A percentile compares a stretch with the other conserved stretches of the same genome.
phyloP scores from a whole-genome alignment of 1,140 invertebrate species.

The Sycophila sp. region DNA sequence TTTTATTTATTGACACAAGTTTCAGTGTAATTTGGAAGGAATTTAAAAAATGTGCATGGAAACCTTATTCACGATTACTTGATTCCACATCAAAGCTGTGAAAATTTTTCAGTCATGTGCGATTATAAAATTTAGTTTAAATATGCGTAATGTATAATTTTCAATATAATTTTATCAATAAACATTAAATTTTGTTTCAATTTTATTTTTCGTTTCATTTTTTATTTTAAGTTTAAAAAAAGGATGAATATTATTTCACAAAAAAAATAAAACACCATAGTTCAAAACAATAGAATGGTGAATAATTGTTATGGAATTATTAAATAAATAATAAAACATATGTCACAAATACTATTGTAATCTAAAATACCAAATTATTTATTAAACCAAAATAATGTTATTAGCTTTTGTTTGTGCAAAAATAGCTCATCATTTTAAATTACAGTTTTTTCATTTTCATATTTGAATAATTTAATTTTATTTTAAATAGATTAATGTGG shows the following conservation, averaged over 20 bases:
- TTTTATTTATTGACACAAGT: conserved; percentile 4
- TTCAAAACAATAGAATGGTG: background rate
- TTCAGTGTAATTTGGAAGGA: background rate
- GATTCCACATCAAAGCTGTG: conserved; percentile 44
- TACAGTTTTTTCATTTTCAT: conserved; percentile 34
- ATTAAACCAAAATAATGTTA: too few species aligned
- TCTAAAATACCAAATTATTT: too few species aligned
- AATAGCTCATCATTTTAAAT: conserved; percentile 45
- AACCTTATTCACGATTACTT: conserved; percentile 28
- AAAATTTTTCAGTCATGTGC: conserved; percentile 39
- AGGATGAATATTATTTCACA: conserved; percentile 53
- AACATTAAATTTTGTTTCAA: conserved; percentile 42
- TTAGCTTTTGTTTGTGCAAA: too few species aligned
- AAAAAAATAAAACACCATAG: background rate
- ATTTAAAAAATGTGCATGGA: conserved; percentile 4
- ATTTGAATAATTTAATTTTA: conserved; percentile 19
- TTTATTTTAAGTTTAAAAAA: conserved; percentile 59
- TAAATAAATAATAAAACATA: too few species aligned
- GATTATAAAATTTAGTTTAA: conserved; percentile 48
- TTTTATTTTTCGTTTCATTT: conserved; percentile 58
- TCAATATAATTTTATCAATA: conserved; percentile 39
- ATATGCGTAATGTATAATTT: conserved; percentile 35
- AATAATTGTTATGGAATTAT: too few species aligned
- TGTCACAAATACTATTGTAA: too few species aligned
- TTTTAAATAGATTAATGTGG: conserved; percentile 38